A percentile compares a stretch with the other conserved stretches of the same genome.
Evolutionary conservation across 2,113 vertebrate species (phyloP).

Genomic region (Psittacara wagleri): DNA sequence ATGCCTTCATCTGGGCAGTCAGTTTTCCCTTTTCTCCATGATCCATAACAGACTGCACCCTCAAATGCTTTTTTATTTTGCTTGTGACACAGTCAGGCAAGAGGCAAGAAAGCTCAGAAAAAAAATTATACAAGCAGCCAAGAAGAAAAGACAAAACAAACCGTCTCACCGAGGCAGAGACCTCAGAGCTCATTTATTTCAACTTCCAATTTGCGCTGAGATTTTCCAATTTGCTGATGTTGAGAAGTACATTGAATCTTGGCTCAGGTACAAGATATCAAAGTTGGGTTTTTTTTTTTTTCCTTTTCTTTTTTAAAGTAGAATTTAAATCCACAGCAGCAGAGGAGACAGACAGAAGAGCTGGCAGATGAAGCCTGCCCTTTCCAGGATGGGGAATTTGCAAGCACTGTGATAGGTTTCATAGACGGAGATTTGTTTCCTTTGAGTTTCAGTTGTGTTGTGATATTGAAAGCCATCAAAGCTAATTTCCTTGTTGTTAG

Average conservation of each 20-base stretch:
- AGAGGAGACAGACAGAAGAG: not conserved
- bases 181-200: conserved; percentile 48
- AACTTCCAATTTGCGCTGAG: conserved; percentile 19
- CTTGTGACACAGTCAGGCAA: not conserved
- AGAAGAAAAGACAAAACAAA: conserved; percentile 48
- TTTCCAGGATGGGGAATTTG: not conserved
- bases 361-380: not conserved
- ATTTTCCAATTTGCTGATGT: conserved; percentile 55
- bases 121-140: not conserved
- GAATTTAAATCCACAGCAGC: conserved; percentile 24
- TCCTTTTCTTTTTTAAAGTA: not conserved
- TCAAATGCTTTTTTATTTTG: not conserved
- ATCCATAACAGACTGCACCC: not conserved
- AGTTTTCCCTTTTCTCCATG: not conserved
- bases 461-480: conserved; percentile 10
- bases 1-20: not conserved
- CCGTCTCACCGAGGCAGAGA: not conserved
- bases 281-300: not conserved
- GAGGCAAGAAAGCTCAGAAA: not conserved
- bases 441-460: not conserved
- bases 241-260: conserved; percentile 23
- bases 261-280: conserved; percentile 30
- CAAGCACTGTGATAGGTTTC: not conserved
- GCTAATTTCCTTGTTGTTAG: not conserved
- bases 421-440: not conserved